Evolutionary conservation across 1,140 invertebrate genomes (phyloP), one percentile per base, ranked within the genome.

Genomic region (Drosophila azteca): DNA sequence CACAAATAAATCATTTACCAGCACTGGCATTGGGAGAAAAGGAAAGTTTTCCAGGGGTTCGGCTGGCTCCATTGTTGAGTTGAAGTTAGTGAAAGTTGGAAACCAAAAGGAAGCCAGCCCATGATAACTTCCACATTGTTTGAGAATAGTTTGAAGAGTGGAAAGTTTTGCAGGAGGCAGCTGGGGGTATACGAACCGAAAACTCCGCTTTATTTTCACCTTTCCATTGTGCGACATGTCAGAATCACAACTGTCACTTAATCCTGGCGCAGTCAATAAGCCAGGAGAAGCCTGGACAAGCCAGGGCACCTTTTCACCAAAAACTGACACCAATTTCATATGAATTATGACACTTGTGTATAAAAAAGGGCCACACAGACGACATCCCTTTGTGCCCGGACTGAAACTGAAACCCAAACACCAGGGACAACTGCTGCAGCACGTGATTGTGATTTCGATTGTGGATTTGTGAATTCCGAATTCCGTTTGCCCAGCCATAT

Each of bases 321-420:
- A 17, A 43, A 29, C 63, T 87, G 82, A 75, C 77, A 81, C 62
- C 71, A 68, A 82, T 82, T 87, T 87, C 83, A 69, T 65, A 65
- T 82, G 82, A 87, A 87, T 82, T 87, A 87, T 88, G 83, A 87
- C 66, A 78, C 53, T 74, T 81, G 66, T 77, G 77, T 65, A 70
- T 65, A 43, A 48, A 49, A 31, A 53, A 45, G 15, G 44, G 43
- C 24, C 41, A 80, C 73, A 85, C 68, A 72, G 41, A 53, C 49
- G 24, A 65, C 17, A 20, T 59, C 15, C 49, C 29, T 51, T 74
- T 74, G 63, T 84, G n/a, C n/a, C n/a, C n/a, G n/a, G n/a, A n/a
- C n/a, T n/a, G n/a, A n/a, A n/a, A n/a, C n/a, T 31, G 70, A 74
- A 60, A 66, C 68, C 68, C 67, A 63, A 72, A 72, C 51, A 44